These are phyloP conservation scores for Cataglyphis altisquamis DNA, from an alignment of 2,888 invertebrate species.

Conservation along the genomic window DNA sequence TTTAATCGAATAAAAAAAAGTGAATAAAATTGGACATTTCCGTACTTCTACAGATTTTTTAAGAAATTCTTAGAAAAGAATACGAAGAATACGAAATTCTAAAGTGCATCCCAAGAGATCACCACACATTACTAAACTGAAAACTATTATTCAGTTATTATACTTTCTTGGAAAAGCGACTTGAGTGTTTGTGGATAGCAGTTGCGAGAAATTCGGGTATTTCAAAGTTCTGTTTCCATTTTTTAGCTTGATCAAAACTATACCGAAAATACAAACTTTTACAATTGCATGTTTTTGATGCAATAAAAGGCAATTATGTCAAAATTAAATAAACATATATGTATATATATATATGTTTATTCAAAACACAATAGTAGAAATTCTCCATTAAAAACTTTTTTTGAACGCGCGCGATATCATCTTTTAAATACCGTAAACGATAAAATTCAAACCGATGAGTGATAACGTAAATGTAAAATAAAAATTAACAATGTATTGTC, in stretches of 20 bases:
- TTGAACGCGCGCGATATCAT: not conserved
- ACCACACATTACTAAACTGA: not conserved
- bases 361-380: not conserved
- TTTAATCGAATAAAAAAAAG: not conserved
- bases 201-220: constrained; percentile 34
- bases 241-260: not conserved
- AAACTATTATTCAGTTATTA: not conserved
- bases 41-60: not conserved
- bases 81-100: not conserved
- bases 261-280: not conserved
- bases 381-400: not conserved
- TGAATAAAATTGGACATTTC: not conserved
- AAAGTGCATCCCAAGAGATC: not conserved
- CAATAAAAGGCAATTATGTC: not conserved
- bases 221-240: constrained; percentile 1
- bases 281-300: not conserved
- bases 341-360: not conserved
- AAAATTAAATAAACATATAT: not conserved
- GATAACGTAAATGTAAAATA: constrained; percentile 10
- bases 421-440: not conserved
- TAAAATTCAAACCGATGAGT: not conserved
- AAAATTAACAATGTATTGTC: not conserved
- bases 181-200: not conserved
- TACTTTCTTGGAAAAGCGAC: not conserved
- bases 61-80: not conserved